phyloP scores from a whole-genome alignment of 2,888 invertebrate species.

The Clepsis dumicolana region DNA sequence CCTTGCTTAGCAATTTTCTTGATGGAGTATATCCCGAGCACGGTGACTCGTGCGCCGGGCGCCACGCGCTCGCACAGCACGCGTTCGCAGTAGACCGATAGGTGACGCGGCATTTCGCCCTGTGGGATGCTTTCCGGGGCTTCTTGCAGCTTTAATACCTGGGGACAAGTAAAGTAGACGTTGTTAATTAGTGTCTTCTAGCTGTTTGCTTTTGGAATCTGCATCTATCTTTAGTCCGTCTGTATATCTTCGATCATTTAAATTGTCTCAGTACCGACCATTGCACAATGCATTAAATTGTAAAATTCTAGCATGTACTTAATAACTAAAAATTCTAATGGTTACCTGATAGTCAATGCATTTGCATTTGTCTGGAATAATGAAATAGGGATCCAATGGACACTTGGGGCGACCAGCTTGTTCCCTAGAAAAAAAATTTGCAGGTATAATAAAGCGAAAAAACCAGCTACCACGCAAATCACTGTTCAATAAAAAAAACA shows the following conservation, averaged over 20 bases:
- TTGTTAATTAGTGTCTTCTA: too few relatives aligned
- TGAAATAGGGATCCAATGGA: conserved; percentile 98
- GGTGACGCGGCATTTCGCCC: conserved; percentile 98
- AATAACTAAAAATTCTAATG: neutral
- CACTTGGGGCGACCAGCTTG: conserved; percentile 97
- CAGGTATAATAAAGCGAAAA: conserved; percentile 10
- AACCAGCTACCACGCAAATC: too few relatives aligned
- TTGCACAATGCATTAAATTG: too few relatives aligned
- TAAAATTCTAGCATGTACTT: too few relatives aligned
- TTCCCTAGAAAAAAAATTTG: conserved; percentile 87
- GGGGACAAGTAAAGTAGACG: too few relatives aligned
- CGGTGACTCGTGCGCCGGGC: conserved; percentile 97
- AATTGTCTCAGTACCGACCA: too few relatives aligned
- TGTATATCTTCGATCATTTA: too few relatives aligned
- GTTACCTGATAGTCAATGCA: conserved; percentile 98
- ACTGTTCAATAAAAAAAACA: neutral
- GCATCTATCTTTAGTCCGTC: too few relatives aligned
- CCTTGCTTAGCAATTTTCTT: conserved; percentile 92
- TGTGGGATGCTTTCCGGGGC: conserved; percentile 95
- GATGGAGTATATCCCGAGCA: conserved; percentile 98
- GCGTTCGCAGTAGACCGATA: conserved; percentile 97
- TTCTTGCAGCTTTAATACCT: conserved; percentile 98
- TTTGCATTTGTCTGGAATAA: conserved; percentile 98
- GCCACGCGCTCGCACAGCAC: conserved; percentile 96
- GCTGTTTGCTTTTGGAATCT: too few relatives aligned